phyloP scores from a whole-genome alignment of 92 coral and sea anemone genomes.

The Zoanthus sociatus region DNA sequence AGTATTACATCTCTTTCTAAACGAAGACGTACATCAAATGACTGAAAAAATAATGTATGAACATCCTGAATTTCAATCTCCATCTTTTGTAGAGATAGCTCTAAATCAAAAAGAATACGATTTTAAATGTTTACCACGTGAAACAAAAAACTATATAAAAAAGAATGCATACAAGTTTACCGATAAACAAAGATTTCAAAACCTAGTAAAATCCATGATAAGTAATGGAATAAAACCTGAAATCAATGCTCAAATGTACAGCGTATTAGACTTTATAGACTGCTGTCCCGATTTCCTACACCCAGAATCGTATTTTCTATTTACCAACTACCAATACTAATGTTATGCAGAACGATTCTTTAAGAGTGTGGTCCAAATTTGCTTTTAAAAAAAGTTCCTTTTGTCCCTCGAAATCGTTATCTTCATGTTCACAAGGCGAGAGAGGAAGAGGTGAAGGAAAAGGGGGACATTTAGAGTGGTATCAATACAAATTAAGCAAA shows the following conservation, averaged over 20 bases:
- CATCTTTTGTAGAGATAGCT: not conserved
- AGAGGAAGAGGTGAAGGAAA: not conserved
- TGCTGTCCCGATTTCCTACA: not conserved
- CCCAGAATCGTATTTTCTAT: not conserved
- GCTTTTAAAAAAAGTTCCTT: not conserved
- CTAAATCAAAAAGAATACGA: not conserved
- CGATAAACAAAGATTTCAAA: too few relatives aligned
- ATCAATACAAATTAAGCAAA: not conserved
- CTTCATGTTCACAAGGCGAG: not conserved
- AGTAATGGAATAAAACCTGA: too few relatives aligned
- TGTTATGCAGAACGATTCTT: not conserved
- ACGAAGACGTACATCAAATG: not conserved
- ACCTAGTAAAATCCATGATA: too few relatives aligned
- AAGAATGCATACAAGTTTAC: not conserved
- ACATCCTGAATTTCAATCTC: not conserved
- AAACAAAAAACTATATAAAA: conserved; percentile 5
- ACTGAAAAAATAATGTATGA: not conserved
- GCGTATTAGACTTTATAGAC: not conserved
- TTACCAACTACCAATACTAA: not conserved
- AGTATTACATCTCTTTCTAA: not conserved
- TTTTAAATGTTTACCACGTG: conserved; percentile 10
- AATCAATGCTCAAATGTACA: not conserved
- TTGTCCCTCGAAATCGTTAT: not conserved
- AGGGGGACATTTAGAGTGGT: not conserved
- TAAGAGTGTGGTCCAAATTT: not conserved